Base-by-base conservation (phyloP, 2,113 vertebrate species). In the Protobothrops mucrosquamatus region DNA sequence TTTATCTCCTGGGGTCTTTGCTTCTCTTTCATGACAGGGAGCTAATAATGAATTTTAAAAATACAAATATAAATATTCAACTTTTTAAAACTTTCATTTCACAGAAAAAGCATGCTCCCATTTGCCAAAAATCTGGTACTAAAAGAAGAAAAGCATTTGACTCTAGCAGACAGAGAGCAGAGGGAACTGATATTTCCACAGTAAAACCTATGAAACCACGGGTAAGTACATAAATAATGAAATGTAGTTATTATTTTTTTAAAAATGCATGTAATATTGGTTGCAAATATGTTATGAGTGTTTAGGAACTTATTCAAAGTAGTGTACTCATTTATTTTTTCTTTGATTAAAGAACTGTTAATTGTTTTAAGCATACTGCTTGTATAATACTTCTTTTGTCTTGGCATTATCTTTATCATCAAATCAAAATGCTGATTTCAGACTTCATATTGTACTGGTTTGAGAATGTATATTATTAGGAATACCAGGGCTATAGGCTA, bases 121-220 rank as follows among this genome's bases (percentile, higher is more conserved):
- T 99, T 97, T 99, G 99, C 96, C 98, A 99, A 96, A 99, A 99
- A 98, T 91, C 98, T 46, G 94, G 97, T 55, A 48, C 94, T 92
- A 99, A 99, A 97, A 99, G 92, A 95, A 98, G 99, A 93, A 99
- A 98, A 96, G 96, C 98, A 54, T 99, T 99, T 4, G 99, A 99
- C 96, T 99, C 99, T 39, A 99, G 99, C 95, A 98, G 99, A 93
- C 99, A 99, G 95, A 98, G 99, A 98, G 99, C 99, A 61, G 99
- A 99, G 94, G 99, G 99, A 95, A 99, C 99, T 86, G 99, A 99
- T 92, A 99, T 99, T 96, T 95, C 99, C 39, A 97, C 95, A 91
- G 97, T 99, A 59, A 99, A 99, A 97, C 99, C 99, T 90, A 95
- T 99, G 87, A 99, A 99, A 97, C 98, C 99, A 93, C 98, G 98